phyloP scores from a whole-genome alignment of 2,888 invertebrate genomes.

The Dolichopus griseipennis region DNA sequence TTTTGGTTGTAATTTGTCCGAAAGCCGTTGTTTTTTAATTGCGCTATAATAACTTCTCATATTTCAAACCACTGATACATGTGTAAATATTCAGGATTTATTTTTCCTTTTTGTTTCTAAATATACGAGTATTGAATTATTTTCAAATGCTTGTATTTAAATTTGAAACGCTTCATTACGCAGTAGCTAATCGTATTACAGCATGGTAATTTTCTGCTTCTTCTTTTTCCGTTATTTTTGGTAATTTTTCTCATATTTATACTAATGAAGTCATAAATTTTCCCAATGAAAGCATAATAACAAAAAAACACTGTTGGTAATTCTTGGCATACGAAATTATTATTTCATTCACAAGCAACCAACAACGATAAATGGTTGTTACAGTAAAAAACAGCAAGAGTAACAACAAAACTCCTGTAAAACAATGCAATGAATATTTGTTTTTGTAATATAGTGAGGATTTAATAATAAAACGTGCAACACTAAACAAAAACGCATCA shows the following conservation, averaged over 20 bases:
- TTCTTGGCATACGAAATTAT: slow-evolving; percentile 1
- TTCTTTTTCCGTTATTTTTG: too few species aligned
- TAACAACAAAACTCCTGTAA: neutral
- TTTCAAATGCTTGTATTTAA: neutral
- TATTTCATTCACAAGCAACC: neutral
- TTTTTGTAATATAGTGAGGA: neutral
- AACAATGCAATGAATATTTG: too few species aligned
- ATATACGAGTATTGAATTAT: too few species aligned
- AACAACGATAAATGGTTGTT: too few species aligned
- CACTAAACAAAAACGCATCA: neutral
- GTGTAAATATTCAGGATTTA: slow-evolving; percentile 5
- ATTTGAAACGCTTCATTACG: slow-evolving; percentile 1
- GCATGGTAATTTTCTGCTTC: neutral
- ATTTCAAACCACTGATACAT: slow-evolving; percentile 8
- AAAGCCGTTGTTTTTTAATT: neutral
- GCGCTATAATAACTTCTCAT: neutral
- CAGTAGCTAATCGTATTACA: slow-evolving; percentile 3
- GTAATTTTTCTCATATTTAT: neutral
- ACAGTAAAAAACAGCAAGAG: neutral
- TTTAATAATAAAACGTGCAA: neutral
- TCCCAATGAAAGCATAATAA: neutral
- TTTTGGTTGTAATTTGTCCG: neutral
- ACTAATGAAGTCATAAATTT: slow-evolving; percentile 6
- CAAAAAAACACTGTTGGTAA: neutral
- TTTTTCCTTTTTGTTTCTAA: neutral